Conservation (phyloP, 2,797 vertebrate genomes). For the Moxostoma hubbsi region DNA sequence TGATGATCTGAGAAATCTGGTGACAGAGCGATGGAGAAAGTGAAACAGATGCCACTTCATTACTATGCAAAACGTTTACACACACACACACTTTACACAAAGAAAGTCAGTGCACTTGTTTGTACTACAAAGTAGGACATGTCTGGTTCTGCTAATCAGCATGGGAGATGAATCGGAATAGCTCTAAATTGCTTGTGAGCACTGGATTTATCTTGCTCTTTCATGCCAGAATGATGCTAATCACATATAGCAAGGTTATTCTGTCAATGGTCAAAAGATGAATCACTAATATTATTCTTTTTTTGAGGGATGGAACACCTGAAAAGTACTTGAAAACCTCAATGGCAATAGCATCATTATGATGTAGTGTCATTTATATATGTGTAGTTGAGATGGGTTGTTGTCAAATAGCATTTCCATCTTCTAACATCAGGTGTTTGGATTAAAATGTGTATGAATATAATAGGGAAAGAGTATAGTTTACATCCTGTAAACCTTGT, state of each 20-base stretch:
- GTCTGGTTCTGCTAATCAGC: neutral
- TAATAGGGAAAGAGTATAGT: no score
- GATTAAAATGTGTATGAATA: no score
- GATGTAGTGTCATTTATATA: no score
- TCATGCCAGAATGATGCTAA: neutral
- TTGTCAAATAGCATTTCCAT: no score
- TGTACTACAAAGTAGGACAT: slow-evolving; percentile 12
- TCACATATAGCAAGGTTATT: neutral
- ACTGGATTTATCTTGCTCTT: neutral
- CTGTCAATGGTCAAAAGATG: neutral
- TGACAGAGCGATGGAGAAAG: slow-evolving; percentile 31
- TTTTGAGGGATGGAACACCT: no score
- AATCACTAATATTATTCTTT: neutral
- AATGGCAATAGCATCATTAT: no score
- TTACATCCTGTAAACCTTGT: no score
- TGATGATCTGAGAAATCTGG: slow-evolving; percentile 92
- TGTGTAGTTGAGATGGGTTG: no score
- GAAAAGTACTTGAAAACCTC: no score
- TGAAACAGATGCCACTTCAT: slow-evolving; percentile 25
- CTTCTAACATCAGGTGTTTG: no score
- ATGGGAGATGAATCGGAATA: slow-evolving; percentile 1
- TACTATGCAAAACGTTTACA: slow-evolving; percentile 19
- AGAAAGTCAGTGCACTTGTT: neutral
- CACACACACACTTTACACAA: neutral
- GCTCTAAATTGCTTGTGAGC: neutral